Evolutionary conservation across 35 echinoderm and acorn worm genomes (phyloP).

Genomic region (Diadema setosum): DNA sequence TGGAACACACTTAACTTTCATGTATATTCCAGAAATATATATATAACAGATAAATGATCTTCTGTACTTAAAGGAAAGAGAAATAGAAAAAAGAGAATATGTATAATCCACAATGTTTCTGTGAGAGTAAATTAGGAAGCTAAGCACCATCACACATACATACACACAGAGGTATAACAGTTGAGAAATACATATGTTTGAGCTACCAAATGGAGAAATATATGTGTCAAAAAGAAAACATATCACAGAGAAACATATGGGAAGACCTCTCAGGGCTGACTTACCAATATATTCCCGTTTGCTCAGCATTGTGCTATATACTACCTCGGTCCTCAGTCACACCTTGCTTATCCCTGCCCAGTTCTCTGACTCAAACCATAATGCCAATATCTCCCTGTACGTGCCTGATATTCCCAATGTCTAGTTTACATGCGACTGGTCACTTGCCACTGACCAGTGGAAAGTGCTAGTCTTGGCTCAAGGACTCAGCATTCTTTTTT

Average conservation of each 20-base stretch:
- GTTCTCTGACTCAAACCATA: not conserved
- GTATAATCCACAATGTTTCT: too few relatives aligned
- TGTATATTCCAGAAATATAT: too few relatives aligned
- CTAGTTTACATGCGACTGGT: not conserved
- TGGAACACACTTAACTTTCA: too few relatives aligned
- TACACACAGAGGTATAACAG: too few relatives aligned
- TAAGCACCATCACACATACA: too few relatives aligned
- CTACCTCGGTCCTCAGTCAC: not conserved
- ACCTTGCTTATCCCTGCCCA: not conserved
- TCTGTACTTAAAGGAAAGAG: too few relatives aligned
- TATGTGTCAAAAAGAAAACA: not conserved
- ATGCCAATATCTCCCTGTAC: not conserved
- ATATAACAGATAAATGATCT: too few relatives aligned
- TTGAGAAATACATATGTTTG: not conserved
- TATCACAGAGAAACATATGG: not conserved
- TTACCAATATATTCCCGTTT: slow-evolving; percentile 5
- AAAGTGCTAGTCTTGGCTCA: not conserved
- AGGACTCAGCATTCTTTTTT: too few relatives aligned
- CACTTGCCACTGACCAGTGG: not conserved
- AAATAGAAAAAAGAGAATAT: too few relatives aligned
- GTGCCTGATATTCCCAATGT: not conserved
- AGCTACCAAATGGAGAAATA: too few relatives aligned
- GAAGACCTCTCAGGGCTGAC: too few relatives aligned
- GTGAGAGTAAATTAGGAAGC: too few relatives aligned
- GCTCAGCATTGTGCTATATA: not conserved